A percentile compares a stretch with the other conserved stretches of the same genome.
These are phyloP conservation scores for Sphaeridia pumilis DNA, from an alignment of 2,888 invertebrate species.

Conservation along the genomic window DNA sequence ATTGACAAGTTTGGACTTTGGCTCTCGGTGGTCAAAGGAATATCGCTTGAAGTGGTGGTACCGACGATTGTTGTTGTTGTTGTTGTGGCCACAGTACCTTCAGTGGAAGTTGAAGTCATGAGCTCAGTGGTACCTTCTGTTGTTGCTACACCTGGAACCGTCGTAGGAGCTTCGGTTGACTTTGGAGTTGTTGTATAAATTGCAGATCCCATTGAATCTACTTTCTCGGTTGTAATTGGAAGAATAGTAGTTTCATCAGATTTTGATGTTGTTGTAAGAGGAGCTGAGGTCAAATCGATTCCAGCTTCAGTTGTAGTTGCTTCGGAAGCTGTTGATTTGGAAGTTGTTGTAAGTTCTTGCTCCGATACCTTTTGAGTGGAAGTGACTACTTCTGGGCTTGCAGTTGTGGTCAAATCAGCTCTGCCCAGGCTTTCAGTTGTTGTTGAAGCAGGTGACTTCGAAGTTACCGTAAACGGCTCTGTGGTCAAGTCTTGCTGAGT, in stretches of 20 bases:
- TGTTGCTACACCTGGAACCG: not conserved
- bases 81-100: conserved; percentile 27
- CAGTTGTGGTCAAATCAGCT: not conserved
- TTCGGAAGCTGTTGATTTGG: not conserved
- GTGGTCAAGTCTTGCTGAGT: not conserved
- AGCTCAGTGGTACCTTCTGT: not conserved
- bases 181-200: not conserved
- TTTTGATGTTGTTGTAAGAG: not conserved
- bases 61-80: conserved; percentile 38
- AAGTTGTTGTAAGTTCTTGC: no score
- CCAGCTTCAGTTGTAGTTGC: not conserved
- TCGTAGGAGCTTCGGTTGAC: not conserved
- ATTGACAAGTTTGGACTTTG: no score
- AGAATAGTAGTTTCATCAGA: not conserved
- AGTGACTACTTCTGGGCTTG: not conserved
- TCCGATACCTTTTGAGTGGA: not conserved
- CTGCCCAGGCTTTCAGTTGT: not conserved
- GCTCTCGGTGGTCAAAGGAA: no score
- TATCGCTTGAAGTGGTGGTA: not conserved
- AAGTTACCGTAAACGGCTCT: no score
- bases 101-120: not conserved
- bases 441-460: not conserved
- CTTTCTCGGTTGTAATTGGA: not conserved
- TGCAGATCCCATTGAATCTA: not conserved
- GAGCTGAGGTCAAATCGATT: not conserved